Evolutionary conservation across 2,888 invertebrate genomes (phyloP), one percentile per base, ranked within the genome.

Genomic region (Caradrina kadenii): DNA sequence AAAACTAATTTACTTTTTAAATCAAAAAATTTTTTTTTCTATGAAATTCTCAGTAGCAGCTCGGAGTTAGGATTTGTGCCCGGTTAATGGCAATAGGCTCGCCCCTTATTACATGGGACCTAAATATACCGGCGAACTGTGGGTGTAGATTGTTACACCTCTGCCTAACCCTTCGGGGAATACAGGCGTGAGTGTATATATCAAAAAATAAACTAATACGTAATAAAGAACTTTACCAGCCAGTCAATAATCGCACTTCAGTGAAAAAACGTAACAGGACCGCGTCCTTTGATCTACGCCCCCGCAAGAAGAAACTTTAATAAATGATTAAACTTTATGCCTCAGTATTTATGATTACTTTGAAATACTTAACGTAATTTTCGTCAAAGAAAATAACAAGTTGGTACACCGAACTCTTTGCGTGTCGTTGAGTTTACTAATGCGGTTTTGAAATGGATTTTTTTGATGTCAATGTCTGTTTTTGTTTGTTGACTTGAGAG

Each of bases 261-360:
- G n/a, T 52, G 15, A 68, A 77, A 76, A 77, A 78, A 63, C 53
- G 73, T 72, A 69, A 52, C 56, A 42, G 13, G 65, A 74, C 49
- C 45, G 10, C 54, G 62, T 73, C 82, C 83, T 88, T 87, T 87
- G 88, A 87, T 84, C 82, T 80, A 69, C 76, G 67, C 74, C 70
- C 22, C 22, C 54, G 66, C 58, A 65, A 73, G 73, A 67, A 81
- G 81, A 81, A 90, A 90, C 87, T 91, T 90, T 87, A 88, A 74
- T 89, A 90, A 91, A 91, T 91, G 81, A 87, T 88, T 84, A 85
- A 91, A 92, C 87, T 91, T 91, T 89, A 85, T 84, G 81, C 83
- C 82, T 75, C 78, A 80, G 80, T 73, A 72, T 76, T 81, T 74
- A 77, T 72, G 69, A 89, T 89, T 86, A 87, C 90, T 90, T 90